Evolutionary conservation across 2,113 vertebrate genomes (phyloP).

Genomic region (Echinops telfairi): DNA sequence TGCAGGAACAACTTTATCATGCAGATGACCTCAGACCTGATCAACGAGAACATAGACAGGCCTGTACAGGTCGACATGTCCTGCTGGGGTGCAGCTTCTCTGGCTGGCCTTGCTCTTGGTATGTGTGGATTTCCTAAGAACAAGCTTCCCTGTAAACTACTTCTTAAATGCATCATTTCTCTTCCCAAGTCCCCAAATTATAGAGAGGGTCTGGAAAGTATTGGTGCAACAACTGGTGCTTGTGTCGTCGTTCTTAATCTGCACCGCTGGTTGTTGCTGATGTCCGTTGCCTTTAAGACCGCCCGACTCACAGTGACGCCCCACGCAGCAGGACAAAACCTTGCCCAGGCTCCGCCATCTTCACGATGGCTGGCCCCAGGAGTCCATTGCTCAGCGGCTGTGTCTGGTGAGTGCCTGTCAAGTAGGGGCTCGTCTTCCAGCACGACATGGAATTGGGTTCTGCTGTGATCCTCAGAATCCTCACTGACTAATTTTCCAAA

Average conservation of each 20-base stretch:
- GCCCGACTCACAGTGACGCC: background rate
- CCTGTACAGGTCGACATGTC: slow-evolving; percentile 93
- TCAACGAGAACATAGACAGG: slow-evolving; percentile 90
- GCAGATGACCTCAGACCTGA: slow-evolving; percentile 97
- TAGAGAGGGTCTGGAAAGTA: background rate
- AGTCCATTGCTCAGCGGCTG: background rate
- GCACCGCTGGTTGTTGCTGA: background rate
- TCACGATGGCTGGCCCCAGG: no score
- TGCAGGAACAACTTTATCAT: slow-evolving; percentile 95
- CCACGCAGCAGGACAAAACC: background rate
- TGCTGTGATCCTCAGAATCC: background rate
- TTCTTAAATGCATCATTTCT: background rate
- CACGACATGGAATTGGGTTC: background rate
- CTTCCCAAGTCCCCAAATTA: background rate
- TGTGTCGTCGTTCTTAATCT: no score
- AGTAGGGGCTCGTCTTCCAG: background rate
- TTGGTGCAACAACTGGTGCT: background rate
- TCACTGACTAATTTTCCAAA: background rate
- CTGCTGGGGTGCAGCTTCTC: slow-evolving; percentile 95
- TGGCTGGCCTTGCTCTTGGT: slow-evolving; percentile 96
- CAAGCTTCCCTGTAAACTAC: background rate
- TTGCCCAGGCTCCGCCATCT: background rate
- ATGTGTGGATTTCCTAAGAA: slow-evolving; percentile 69
- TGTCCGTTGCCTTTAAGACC: background rate
- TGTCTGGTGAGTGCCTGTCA: background rate